phyloP scores from a whole-genome alignment of 2,113 vertebrate genomes.

The Danio rerio region GRCz12tu NC_133193.1:39106501-39107000 shows the following conservation, averaged over 20 bases:
- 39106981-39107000: constrained; percentile 13
- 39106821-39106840: constrained; percentile 54
- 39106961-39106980: not conserved
- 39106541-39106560: too few species aligned
- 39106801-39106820: constrained; percentile 47
- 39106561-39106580: too few species aligned
- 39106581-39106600: too few species aligned
- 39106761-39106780: constrained; percentile 45
- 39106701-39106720: not conserved
- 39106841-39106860: constrained; percentile 40
- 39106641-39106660: not conserved
- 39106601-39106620: too few species aligned
- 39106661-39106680: not conserved
- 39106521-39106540: too few species aligned
- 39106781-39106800: constrained; percentile 58
- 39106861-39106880: constrained; percentile 41
- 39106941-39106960: constrained; percentile 18
- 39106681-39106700: not conserved
- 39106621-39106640: not conserved
- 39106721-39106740: constrained; percentile 16
- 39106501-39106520: too few species aligned
- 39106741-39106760: constrained; percentile 47
- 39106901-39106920: constrained; percentile 31
- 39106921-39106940: not conserved
- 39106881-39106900: constrained; percentile 34